phyloP scores from a whole-genome alignment of 2,888 invertebrate species.

The Steinernema hermaphroditum region DNA sequence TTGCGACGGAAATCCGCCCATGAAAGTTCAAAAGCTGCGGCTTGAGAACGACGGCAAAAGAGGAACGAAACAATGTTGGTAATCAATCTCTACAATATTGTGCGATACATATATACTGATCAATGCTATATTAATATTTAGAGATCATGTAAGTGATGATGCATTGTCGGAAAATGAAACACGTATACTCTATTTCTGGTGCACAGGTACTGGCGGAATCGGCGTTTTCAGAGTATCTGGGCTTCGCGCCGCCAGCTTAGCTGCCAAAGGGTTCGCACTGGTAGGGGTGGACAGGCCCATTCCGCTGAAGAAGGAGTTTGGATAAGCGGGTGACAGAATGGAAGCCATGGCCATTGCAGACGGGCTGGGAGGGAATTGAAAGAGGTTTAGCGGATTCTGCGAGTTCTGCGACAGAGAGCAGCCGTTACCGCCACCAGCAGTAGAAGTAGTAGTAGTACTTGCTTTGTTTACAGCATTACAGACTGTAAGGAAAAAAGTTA shows the following conservation, averaged over 20 bases:
- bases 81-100: neutral
- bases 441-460: neutral
- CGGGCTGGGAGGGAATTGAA: conserved; percentile 42
- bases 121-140: conserved; percentile 11
- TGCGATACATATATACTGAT: neutral
- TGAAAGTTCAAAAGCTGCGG: too few relatives aligned
- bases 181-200: conserved; percentile 27
- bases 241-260: neutral
- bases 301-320: conserved; percentile 24
- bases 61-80: neutral
- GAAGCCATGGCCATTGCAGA: conserved; percentile 30
- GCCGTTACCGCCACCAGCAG: conserved; percentile 3
- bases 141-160: conserved; percentile 25
- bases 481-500: conserved; percentile 10
- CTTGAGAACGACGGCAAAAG: neutral
- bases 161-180: neutral
- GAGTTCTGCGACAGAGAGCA: neutral
- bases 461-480: conserved; percentile 11
- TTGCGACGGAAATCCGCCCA: too few relatives aligned
- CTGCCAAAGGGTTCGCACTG: conserved; percentile 7
- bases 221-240: conserved; percentile 21
- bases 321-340: conserved; percentile 12
- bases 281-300: conserved; percentile 14
- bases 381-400: conserved; percentile 35
- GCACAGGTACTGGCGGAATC: neutral